Percentiles rank a stretch among this genome's conserved stretches.
phyloP scores from a whole-genome alignment of 2,888 invertebrate genomes.

The Allygus modestus region DNA sequence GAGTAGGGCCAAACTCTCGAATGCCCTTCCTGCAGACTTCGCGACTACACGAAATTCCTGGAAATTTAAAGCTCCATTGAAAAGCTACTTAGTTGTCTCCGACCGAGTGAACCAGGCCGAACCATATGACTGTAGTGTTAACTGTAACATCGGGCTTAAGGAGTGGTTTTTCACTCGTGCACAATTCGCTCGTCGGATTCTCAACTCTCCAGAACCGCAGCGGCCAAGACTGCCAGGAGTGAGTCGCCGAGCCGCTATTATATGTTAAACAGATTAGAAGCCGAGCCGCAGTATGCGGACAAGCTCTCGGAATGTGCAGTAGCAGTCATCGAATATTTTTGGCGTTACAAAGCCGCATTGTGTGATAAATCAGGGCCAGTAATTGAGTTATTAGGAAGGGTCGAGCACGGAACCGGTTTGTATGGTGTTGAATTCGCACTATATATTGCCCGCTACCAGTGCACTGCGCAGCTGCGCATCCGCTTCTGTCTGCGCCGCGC shows the following conservation, averaged over 20 bases:
- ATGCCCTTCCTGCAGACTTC: too few relatives aligned
- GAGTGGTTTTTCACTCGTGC: too few relatives aligned
- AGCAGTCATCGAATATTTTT: constrained; percentile 49
- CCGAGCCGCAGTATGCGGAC: constrained; percentile 14
- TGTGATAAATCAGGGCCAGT: constrained; percentile 42
- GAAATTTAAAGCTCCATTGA: too few relatives aligned
- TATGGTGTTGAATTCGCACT: neutral
- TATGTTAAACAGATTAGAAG: constrained; percentile 47
- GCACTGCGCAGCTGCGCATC: neutral
- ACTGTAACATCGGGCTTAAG: too few relatives aligned
- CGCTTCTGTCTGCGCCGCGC: neutral
- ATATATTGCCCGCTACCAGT: neutral
- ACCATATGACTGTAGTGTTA: too few relatives aligned
- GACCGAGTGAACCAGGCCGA: too few relatives aligned
- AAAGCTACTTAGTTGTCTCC: too few relatives aligned
- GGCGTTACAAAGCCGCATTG: constrained; percentile 49
- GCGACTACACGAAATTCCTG: too few relatives aligned
- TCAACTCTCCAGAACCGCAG: too few relatives aligned
- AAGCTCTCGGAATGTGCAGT: constrained; percentile 29
- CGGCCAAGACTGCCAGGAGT: too few relatives aligned
- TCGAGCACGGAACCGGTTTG: constrained; percentile 21
- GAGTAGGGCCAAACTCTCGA: too few relatives aligned
- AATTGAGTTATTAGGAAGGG: constrained; percentile 51
- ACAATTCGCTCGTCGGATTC: too few relatives aligned
- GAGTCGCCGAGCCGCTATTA: constrained; percentile 12